Evolutionary conservation across 2,888 invertebrate genomes (phyloP), one percentile per base, ranked within the genome.

Genomic region (Luffia ferchaultella): DNA sequence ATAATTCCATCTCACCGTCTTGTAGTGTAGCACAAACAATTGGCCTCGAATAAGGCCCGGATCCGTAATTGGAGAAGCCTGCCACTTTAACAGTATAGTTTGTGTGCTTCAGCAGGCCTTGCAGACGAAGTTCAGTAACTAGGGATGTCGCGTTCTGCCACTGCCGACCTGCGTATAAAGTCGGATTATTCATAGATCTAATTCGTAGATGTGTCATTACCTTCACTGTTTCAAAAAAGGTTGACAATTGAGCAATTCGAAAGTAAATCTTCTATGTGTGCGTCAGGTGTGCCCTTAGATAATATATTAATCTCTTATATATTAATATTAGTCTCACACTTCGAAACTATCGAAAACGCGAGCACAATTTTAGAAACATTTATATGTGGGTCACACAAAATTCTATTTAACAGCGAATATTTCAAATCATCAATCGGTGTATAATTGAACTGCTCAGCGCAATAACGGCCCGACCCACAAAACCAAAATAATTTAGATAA

Each of bases 41-140:
- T 17, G 93, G 89, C 48, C 86, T 84, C 58, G 93, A 93, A 61
- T 90, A 86, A 18, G 92, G 88, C 2, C 96, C 96, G 60, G 93
- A 91, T 1, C 96, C 96, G 49, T 91, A 92, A 59, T 91, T 89
- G 0, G 95, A 96, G 69, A 90, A 94, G 1, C 95, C 95, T 57
- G 93, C 83, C 16, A 95, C 93, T 70, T 93, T 89, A 59, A 96
- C 87, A 20, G 93, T 94, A 71, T 96, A 96, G 85, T 96, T 96
- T 20, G 93, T 92, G 66, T 89, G 94, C 68, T 93, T 93, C 62
- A 90, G 86, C 53, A 96, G 75, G 1, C 91, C 90, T 71, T 93
- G 93, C 50, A 94, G 73, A 59, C 91, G 90, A 7, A 92, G 88
- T 67, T 93, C 93, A 48, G 90, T 87, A 63, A 91, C 91, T 15